These are phyloP conservation scores for Danio jaintianensis DNA, from an alignment of 2,797 vertebrate genomes.

Conservation along the genomic window DNA sequence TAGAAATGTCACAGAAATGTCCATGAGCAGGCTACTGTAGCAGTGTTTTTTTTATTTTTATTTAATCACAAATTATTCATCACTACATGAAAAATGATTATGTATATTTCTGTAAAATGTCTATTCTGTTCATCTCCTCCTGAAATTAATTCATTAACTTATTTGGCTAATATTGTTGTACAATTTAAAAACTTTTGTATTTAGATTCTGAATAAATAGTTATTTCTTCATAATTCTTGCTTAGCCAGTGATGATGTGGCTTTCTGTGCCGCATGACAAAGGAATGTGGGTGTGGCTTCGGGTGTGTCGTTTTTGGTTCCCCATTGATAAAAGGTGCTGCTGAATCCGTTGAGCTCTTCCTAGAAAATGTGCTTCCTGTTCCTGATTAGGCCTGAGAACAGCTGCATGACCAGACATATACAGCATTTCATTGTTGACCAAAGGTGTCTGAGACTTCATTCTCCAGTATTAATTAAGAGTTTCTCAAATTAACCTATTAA, in stretches of 20 bases:
- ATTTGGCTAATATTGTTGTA: no score
- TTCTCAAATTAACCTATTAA: background rate
- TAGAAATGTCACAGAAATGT: slow-evolving; percentile 16
- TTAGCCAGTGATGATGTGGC: slow-evolving; percentile 31
- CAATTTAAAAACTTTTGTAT: background rate
- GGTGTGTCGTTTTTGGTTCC: slow-evolving; percentile 46
- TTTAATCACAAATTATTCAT: background rate
- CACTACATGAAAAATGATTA: background rate
- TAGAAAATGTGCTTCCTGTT: slow-evolving; percentile 63
- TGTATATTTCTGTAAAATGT: background rate
- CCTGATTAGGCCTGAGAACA: slow-evolving; percentile 64
- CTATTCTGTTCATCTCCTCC: background rate
- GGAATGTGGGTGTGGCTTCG: slow-evolving; percentile 73
- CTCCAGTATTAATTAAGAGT: background rate
- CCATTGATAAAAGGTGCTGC: slow-evolving; percentile 76
- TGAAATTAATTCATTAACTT: background rate
- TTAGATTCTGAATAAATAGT: background rate
- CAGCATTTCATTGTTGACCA: background rate
- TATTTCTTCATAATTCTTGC: background rate
- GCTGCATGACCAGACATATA: background rate
- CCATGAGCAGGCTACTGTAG: background rate
- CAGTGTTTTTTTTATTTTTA: background rate
- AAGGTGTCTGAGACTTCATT: background rate
- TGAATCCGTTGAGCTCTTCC: slow-evolving; percentile 70
- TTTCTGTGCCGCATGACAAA: slow-evolving; percentile 58